phyloP scores from a whole-genome alignment of 2,797 vertebrate genomes.

The Rallus crepitans region DNA sequence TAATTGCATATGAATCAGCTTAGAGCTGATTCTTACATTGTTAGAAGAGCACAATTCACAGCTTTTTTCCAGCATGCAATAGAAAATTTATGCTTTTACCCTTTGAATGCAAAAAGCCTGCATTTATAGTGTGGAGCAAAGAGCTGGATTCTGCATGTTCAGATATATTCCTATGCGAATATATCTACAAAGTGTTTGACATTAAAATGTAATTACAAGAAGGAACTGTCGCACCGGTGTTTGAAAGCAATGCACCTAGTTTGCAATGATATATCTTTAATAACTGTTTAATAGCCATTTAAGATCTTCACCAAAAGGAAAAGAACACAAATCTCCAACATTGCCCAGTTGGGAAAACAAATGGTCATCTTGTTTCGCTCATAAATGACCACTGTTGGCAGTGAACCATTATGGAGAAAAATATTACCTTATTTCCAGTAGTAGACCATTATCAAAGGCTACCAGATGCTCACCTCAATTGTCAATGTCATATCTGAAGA shows the following conservation, averaged over 20 bases:
- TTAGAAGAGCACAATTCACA: constrained; percentile 20
- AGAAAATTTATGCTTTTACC: constrained; percentile 20
- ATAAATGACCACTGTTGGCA: constrained; percentile 26
- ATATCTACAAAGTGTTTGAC: background rate
- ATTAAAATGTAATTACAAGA: constrained; percentile 39
- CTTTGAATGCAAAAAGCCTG: background rate
- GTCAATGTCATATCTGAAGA: constrained; percentile 13
- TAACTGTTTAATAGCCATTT: background rate
- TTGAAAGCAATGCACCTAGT: constrained; percentile 16
- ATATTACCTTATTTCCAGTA: constrained; percentile 49
- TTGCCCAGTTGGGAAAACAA: constrained; percentile 44
- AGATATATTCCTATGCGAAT: background rate
- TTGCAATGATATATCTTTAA: constrained; percentile 39
- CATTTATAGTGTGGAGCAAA: background rate
- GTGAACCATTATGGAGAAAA: constrained; percentile 33
- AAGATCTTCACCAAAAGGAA: constrained; percentile 26
- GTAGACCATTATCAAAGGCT: constrained; percentile 61
- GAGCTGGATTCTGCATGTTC: background rate
- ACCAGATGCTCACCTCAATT: constrained; percentile 63
- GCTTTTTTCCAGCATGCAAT: background rate
- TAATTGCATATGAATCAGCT: constrained; percentile 25
- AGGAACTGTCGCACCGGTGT: background rate
- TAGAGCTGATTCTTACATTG: constrained; percentile 16
- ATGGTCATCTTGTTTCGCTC: constrained; percentile 61
- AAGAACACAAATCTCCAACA: constrained; percentile 48